phyloP scores from a whole-genome alignment of 2,113 vertebrate genomes.

The Dasyurus viverrinus region DNA sequence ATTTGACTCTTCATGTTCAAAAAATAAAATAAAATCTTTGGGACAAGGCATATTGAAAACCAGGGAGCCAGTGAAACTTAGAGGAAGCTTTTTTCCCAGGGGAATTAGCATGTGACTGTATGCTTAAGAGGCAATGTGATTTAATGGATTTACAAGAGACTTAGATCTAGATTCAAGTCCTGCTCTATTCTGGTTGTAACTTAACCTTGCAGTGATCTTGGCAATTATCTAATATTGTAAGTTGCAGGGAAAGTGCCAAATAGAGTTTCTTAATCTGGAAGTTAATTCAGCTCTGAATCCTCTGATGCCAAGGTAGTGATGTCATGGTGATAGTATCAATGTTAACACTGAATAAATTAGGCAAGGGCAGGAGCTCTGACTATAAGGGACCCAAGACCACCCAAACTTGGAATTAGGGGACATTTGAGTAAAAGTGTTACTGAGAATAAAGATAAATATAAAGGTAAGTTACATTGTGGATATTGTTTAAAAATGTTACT shows the following conservation, averaged over 20 bases:
- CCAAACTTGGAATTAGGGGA: background rate
- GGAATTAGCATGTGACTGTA: background rate
- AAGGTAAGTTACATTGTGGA: background rate
- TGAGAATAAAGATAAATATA: background rate
- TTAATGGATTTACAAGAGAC: background rate
- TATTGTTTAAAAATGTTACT: background rate
- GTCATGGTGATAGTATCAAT: background rate
- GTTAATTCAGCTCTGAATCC: background rate
- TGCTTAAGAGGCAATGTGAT: background rate
- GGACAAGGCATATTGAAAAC: background rate
- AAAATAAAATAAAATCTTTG: slow-evolving; percentile 9
- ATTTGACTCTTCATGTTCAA: background rate
- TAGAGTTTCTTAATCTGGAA: background rate
- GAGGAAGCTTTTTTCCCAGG: background rate
- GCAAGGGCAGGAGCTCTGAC: background rate
- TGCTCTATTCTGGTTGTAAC: background rate
- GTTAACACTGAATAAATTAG: background rate
- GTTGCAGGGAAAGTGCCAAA: background rate
- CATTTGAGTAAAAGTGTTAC: background rate
- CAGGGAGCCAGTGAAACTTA: background rate
- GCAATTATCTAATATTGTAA: background rate
- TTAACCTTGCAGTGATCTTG: background rate
- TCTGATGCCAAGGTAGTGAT: background rate
- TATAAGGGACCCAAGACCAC: background rate
- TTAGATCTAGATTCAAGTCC: background rate